Evolutionary conservation across 2,113 vertebrate species (phyloP).

Genomic region (Oenanthe melanoleuca): DNA sequence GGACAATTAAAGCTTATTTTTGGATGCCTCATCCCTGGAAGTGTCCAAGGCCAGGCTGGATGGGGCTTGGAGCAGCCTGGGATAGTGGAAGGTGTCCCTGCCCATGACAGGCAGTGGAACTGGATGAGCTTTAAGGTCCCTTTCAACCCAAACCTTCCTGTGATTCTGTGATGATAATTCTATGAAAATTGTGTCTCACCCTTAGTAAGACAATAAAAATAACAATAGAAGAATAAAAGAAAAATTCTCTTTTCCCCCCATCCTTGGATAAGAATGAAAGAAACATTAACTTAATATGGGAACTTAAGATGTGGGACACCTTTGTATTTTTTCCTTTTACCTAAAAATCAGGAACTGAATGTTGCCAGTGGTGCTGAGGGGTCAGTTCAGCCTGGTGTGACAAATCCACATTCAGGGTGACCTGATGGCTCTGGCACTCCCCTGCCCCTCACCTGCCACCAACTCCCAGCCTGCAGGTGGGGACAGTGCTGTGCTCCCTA

Average conservation of each 20-base stretch:
- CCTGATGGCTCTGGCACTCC: not conserved
- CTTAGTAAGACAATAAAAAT: not conserved
- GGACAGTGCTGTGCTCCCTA: not conserved
- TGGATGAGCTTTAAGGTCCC: not conserved
- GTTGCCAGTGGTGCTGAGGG: not conserved
- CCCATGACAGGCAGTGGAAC: not conserved
- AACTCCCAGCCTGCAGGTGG: not conserved
- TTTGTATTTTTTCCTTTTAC: not conserved
- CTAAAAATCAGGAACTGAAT: not conserved
- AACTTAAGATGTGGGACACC: not conserved
- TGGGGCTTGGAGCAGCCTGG: not conserved
- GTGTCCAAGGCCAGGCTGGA: not conserved
- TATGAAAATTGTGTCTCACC: not conserved
- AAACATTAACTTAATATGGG: not conserved
- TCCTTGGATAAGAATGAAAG: not conserved
- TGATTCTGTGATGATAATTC: not conserved
- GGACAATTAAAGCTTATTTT: not conserved
- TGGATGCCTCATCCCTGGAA: not conserved
- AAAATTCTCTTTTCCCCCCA: not conserved
- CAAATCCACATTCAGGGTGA: not conserved
- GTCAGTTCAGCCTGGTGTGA: not conserved
- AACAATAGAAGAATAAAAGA: not conserved
- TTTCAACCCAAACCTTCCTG: not conserved
- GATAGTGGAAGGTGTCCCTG: not conserved
- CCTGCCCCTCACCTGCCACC: not conserved